Conservation (phyloP, 1,140 invertebrate species). For the Diplogasteroides magnus region DNA sequence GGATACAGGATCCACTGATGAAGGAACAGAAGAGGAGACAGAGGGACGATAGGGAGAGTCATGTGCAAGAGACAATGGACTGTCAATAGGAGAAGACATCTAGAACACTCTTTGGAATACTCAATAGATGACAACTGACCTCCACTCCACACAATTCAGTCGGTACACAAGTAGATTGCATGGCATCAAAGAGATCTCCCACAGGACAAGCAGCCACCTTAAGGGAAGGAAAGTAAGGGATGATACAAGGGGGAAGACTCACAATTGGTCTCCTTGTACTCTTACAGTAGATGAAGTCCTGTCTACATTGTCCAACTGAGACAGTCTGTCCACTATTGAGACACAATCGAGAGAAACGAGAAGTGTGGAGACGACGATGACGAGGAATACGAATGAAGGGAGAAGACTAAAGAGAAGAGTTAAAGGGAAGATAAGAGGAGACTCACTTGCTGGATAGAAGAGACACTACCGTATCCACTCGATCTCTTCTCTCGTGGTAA, state of each 20-base stretch:
- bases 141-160: slow-evolving; percentile 7
- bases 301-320: not conserved
- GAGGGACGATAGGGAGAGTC: no score
- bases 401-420: not conserved
- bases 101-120: no score
- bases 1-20: no score
- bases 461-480: not conserved
- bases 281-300: not conserved
- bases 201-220: slow-evolving; percentile 14
- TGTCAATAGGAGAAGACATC: no score
- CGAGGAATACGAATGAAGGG: not conserved
- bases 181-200: slow-evolving; percentile 13
- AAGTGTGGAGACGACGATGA: not conserved
- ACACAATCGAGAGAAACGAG: not conserved
- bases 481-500: no score
- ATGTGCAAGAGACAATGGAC: no score
- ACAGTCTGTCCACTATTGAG: not conserved
- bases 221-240: no score
- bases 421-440: not conserved
- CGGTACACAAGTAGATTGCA: slow-evolving; percentile 1
- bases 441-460: not conserved
- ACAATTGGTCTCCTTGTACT: not conserved
- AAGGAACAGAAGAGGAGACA: not conserved
- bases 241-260: no score
- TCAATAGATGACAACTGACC: no score